phyloP scores from a whole-genome alignment of 2,797 vertebrate genomes.

The Eidolon dupreanum region DNA sequence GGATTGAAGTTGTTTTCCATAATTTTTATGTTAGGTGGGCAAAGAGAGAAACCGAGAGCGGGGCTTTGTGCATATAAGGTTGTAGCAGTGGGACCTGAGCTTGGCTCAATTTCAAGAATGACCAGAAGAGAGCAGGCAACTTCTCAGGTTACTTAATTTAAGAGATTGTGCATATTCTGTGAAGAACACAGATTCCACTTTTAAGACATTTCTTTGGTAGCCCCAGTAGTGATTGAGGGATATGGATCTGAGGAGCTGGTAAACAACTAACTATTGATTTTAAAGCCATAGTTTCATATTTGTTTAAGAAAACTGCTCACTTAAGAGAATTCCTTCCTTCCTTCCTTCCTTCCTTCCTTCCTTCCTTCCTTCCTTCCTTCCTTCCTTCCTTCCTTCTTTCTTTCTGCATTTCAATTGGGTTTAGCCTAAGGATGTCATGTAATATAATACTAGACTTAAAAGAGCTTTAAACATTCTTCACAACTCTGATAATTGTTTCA shows the following conservation, averaged over 20 bases:
- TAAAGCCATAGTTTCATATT: not conserved
- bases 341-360: not conserved
- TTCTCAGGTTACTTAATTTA: not conserved
- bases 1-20: not conserved
- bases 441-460: not conserved
- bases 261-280: conserved; percentile 16
- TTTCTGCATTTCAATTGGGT: conserved; percentile 13
- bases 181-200: not conserved
- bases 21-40: not conserved
- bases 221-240: not conserved
- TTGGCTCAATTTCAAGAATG: not conserved
- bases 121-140: not conserved
- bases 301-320: not conserved
- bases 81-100: not conserved
- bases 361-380: no score
- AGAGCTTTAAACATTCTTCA: not conserved
- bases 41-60: not conserved
- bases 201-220: not conserved
- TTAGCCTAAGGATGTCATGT: not conserved
- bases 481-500: not conserved
- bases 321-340: not conserved
- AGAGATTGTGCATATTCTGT: not conserved
- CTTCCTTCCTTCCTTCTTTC: no score
- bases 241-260: not conserved
- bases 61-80: not conserved